Evolutionary conservation across 2,888 invertebrate species (phyloP).

Genomic region (Drosophila percnosoma): DNA sequence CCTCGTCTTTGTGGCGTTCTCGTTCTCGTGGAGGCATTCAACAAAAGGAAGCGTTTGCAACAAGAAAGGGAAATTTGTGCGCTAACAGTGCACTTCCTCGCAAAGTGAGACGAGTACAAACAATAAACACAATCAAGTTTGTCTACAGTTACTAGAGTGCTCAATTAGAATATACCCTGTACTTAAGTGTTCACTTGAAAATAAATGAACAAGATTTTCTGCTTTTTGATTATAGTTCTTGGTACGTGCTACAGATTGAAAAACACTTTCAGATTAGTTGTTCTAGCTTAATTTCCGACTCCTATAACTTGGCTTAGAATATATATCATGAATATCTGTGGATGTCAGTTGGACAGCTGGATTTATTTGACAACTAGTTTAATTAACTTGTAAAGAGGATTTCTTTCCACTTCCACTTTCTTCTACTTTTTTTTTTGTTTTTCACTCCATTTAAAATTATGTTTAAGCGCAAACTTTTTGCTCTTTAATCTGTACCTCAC

Average conservation of each 20-base stretch:
- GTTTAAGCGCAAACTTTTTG: background rate
- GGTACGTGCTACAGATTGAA: background rate
- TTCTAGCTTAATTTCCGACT: background rate
- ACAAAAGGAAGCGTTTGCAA: constrained; percentile 71
- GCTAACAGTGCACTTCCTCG: constrained; percentile 75
- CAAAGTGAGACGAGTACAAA: constrained; percentile 67
- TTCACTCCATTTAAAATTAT: background rate
- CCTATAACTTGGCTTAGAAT: background rate
- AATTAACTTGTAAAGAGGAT: background rate
- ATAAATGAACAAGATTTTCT: background rate
- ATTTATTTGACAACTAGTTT: background rate
- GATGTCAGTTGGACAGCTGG: background rate
- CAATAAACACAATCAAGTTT: constrained; percentile 43
- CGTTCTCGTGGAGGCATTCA: constrained; percentile 43
- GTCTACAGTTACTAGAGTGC: constrained; percentile 9
- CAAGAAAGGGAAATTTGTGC: constrained; percentile 77
- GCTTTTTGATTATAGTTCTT: background rate
- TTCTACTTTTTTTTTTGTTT: background rate
- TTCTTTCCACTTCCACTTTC: background rate
- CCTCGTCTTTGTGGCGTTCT: constrained; percentile 2
- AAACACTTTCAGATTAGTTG: accelerated
- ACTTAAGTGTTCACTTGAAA: constrained; percentile 15
- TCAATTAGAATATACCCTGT: constrained; percentile 34
- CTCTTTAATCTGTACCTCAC: background rate
- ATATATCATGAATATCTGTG: background rate